Base-by-base conservation (phyloP, 2,113 vertebrate genomes). In the Apaloderma vittatum region DNA sequence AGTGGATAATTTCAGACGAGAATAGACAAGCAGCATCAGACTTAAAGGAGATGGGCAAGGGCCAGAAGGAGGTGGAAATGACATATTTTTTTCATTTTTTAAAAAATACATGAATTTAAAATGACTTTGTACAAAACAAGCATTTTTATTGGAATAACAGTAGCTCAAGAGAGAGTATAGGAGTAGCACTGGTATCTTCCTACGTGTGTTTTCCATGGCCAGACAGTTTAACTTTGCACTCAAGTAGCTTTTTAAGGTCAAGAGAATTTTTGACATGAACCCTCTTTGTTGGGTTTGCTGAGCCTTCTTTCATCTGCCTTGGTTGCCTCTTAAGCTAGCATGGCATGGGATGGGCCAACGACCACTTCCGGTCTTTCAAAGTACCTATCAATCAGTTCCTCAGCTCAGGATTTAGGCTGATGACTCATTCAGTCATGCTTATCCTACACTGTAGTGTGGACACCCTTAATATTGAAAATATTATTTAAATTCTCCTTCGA, bases 161-260 rank as follows among this genome's bases (percentile, higher is more conserved):
- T 32, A 77, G 15, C 22, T 6, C 17, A 29, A 29, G 8, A 7
- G 12, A 74, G 37, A 65, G 34, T 36, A 65, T 21, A 74, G 61
- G 22, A 63, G 30, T 27, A 72, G 40, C 67, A 83, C 0, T 0
- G 27, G 9, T 57, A 51, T 29, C 15, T 3, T 1, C 26, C 21
- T 37, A 29, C 5, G 2, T 16, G 24, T 30, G 12, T 36, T 75
- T 70, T 36, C 17, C 19, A 9, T 26, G 10, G 16, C 11, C 18
- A 12, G 24, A 23, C 27, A 20, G 51, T 58, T 18, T 62, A 22
- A 75, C 90, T 86, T 81, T 81, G 8, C 16, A 45, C 6, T 18
- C 6, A 12, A 12, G 12, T 18, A 46, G 9, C 49, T 85, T 48
- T 82, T 7, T 37, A 19, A 54, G 8, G 11, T 91, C n/a, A 36